phyloP scores from a whole-genome alignment of 2,888 invertebrate genomes.

The Lasioglossum figueresi region DNA sequence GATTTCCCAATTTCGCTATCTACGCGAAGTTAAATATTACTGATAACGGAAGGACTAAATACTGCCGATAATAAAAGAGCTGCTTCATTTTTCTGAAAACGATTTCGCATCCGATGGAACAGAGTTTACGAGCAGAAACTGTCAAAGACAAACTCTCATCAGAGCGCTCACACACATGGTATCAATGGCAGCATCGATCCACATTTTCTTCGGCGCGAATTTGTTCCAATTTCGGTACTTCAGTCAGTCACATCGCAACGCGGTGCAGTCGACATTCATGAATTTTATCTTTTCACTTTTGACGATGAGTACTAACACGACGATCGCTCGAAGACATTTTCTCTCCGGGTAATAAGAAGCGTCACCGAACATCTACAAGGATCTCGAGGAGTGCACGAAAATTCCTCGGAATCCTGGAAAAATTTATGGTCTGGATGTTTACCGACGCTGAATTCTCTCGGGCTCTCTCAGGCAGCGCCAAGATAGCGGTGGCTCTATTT shows the following conservation, averaged over 20 bases:
- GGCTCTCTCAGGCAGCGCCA: conserved; percentile 29
- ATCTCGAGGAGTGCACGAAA: conserved; percentile 59
- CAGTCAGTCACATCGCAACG: background rate
- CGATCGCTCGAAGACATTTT: conserved; percentile 20
- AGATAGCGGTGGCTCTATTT: conserved; percentile 40
- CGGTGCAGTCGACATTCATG: conserved; percentile 9
- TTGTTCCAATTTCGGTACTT: background rate
- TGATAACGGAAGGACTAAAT: background rate
- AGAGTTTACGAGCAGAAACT: background rate
- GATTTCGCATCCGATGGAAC: background rate
- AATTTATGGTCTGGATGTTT: conserved; percentile 72
- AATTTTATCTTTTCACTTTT: conserved; percentile 33
- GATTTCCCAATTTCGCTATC: too few relatives aligned
- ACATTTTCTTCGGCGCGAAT: background rate
- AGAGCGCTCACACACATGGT: background rate
- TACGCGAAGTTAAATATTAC: background rate
- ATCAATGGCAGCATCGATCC: background rate
- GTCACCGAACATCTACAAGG: conserved; percentile 53
- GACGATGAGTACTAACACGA: conserved; percentile 30
- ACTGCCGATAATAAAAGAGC: background rate
- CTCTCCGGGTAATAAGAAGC: conserved; percentile 44
- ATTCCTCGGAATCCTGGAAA: conserved; percentile 68
- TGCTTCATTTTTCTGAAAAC: background rate
- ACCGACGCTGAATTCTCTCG: conserved; percentile 67
- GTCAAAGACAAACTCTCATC: background rate